Conservation (phyloP, 2,888 invertebrate genomes). For the Thereva unica region DNA sequence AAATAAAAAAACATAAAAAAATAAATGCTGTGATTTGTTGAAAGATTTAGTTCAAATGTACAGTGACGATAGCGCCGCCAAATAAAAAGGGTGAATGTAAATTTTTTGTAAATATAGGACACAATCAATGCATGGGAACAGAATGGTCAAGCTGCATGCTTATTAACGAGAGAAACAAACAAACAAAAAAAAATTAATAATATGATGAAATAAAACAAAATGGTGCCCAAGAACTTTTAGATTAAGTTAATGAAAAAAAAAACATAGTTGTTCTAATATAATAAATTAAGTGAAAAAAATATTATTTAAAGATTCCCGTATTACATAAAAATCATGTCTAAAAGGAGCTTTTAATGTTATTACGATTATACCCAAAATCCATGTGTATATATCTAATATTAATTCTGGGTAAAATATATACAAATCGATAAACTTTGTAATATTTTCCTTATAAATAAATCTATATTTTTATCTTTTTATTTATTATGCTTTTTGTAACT, state of each 20-base stretch:
- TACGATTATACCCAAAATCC: not conserved
- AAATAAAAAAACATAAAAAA: constrained; percentile 29
- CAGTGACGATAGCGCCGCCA: constrained; percentile 30
- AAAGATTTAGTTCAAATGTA: constrained; percentile 43
- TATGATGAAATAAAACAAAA: constrained; percentile 4
- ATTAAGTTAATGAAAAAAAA: not conserved
- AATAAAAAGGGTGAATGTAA: constrained; percentile 29
- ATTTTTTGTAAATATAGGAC: constrained; percentile 27
- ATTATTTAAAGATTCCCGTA: not conserved
- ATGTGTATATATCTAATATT: constrained; percentile 10
- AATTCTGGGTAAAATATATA: constrained; percentile 6
- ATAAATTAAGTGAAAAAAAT: not conserved
- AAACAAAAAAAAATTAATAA: too few relatives aligned
- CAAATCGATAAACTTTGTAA: too few relatives aligned
- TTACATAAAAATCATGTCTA: constrained; percentile 5
- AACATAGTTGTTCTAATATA: too few relatives aligned
- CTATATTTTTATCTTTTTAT: too few relatives aligned
- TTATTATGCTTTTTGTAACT: too few relatives aligned
- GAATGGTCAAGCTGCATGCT: not conserved
- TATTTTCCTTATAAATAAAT: too few relatives aligned
- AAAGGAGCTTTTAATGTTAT: constrained; percentile 21
- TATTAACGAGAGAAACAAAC: too few relatives aligned
- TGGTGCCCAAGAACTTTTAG: constrained; percentile 13
- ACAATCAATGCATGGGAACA: constrained; percentile 23
- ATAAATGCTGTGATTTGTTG: constrained; percentile 43